phyloP scores from a whole-genome alignment of 2,888 invertebrate genomes.

The Tiliacea aurago region DNA sequence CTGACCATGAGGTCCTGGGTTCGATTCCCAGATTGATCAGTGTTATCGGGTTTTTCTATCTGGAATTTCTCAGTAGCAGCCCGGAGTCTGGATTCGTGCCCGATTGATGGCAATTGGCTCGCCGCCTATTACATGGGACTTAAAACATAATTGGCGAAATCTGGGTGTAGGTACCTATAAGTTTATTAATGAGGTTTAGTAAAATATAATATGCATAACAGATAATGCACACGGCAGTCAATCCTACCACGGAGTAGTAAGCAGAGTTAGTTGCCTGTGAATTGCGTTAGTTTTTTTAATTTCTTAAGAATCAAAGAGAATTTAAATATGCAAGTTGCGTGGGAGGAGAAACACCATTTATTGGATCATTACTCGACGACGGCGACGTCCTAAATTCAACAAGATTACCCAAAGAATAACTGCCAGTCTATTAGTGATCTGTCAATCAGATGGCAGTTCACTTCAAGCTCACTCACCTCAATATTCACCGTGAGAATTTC shows the following conservation, averaged over 20 bases:
- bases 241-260: constrained; percentile 30
- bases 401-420: background rate
- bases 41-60: no score
- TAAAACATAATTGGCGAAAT: no score
- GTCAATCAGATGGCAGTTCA: background rate
- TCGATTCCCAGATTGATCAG: no score
- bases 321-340: background rate
- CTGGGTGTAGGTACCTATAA: no score
- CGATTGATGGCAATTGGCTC: no score
- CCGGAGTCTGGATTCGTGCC: no score
- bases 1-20: no score
- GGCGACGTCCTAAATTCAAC: background rate
- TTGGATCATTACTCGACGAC: background rate
- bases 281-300: background rate
- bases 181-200: constrained; percentile 3
- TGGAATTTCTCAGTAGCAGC: no score
- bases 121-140: no score
- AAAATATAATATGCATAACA: background rate
- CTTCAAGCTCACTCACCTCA: background rate
- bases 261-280: constrained; percentile 11
- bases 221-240: constrained; percentile 6
- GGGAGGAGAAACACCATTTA: background rate
- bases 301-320: background rate
- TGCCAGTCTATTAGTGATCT: background rate
- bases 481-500: background rate